Evolutionary conservation across 2,797 vertebrate species (phyloP).

Genomic region (Hippopotamyrus pictus): DNA sequence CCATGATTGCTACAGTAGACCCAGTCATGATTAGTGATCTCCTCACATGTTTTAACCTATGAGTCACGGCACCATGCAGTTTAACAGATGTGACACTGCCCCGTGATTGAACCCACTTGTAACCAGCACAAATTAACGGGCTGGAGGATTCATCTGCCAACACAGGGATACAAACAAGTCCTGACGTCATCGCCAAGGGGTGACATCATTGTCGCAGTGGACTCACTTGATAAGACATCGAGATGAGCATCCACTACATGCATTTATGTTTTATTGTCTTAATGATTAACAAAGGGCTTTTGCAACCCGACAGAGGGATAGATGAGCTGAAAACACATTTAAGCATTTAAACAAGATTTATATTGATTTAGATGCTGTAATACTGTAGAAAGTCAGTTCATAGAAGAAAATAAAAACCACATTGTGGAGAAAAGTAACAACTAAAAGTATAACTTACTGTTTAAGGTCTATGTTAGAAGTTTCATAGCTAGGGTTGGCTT

Average conservation of each 20-base stretch:
- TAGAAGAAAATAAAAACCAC: not conserved
- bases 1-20: not conserved
- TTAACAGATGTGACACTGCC: not conserved
- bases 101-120: not conserved
- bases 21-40: not conserved
- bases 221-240: not conserved
- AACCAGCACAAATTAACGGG: not conserved
- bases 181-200: not conserved
- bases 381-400: not conserved
- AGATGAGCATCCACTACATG: not conserved
- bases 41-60: not conserved
- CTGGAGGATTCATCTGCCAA: not conserved
- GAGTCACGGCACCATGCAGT: not conserved
- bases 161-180: not conserved
- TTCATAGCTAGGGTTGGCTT: not conserved
- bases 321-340: not conserved
- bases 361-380: not conserved
- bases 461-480: not conserved
- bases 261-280: not conserved
- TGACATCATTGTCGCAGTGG: not conserved
- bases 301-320: not conserved
- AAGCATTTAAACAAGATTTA: not conserved
- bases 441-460: not conserved
- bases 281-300: slow-evolving; percentile 1
- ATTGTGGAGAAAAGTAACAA: not conserved